phyloP scores from a whole-genome alignment of 2,888 invertebrate species.

The Enchytraeus crypticus region DNA sequence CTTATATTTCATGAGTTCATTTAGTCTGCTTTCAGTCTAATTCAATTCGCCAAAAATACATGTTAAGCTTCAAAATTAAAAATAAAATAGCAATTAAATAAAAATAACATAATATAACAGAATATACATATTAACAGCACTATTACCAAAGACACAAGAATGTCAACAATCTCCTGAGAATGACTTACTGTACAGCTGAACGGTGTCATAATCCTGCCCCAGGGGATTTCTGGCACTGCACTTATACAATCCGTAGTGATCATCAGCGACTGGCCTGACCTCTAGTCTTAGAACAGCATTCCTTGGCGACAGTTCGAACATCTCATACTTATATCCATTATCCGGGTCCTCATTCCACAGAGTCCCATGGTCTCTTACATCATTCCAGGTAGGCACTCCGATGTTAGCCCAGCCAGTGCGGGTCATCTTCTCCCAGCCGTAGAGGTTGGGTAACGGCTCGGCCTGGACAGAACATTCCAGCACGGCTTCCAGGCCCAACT shows the following conservation, averaged over 20 bases:
- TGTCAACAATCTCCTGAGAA: too few species aligned
- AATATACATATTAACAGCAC: too few species aligned
- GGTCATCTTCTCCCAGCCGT: slow-evolving; percentile 1
- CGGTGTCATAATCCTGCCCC: slow-evolving; percentile 1
- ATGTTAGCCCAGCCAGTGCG: background rate
- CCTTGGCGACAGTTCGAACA: background rate
- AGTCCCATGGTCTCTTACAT: too few species aligned
- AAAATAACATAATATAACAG: too few species aligned
- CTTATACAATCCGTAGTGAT: slow-evolving; percentile 1
- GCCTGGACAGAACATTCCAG: slow-evolving; percentile 40
- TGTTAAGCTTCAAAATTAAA: too few species aligned
- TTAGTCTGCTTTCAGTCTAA: too few species aligned
- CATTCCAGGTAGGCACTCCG: background rate
- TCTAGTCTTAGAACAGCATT: background rate
- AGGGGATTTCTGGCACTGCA: slow-evolving; percentile 2
- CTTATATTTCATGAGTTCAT: too few species aligned
- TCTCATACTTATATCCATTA: background rate
- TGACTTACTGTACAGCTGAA: slow-evolving; percentile 1
- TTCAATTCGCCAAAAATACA: too few species aligned
- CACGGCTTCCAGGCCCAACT: slow-evolving; percentile 35
- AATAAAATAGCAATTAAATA: too few species aligned
- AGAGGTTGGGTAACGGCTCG: background rate
- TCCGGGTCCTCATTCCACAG: background rate
- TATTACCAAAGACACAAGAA: too few species aligned
- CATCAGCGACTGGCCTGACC: background rate